These are phyloP conservation scores for Sceloporus undulatus DNA, from an alignment of 2,113 vertebrate species.

Conservation along the genomic window DNA sequence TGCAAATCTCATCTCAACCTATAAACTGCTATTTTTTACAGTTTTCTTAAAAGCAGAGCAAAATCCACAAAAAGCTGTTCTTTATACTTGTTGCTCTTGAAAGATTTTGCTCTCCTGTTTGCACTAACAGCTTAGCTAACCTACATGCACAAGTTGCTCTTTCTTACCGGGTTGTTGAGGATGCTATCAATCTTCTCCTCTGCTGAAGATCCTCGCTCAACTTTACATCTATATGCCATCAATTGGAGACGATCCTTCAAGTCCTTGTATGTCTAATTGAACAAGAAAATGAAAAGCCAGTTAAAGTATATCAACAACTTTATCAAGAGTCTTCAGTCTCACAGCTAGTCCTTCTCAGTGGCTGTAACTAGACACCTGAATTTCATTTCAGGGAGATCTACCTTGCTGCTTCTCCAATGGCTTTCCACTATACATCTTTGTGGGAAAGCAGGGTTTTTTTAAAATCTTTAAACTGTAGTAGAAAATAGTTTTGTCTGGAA, in stretches of 20 bases:
- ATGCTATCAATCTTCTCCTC: conserved; percentile 88
- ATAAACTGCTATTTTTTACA: too few relatives aligned
- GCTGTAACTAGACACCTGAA: background rate
- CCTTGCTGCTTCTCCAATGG: background rate
- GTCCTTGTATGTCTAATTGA: conserved; percentile 87
- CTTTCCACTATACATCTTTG: background rate
- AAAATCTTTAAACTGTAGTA: background rate
- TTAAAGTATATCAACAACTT: conserved; percentile 20
- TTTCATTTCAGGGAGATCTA: background rate
- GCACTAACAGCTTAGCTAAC: background rate
- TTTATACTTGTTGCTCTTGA: background rate
- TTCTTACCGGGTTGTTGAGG: conserved; percentile 87
- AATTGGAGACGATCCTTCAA: conserved; percentile 93
- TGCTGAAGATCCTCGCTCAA: conserved; percentile 86
- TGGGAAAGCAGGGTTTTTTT: background rate
- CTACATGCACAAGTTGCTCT: background rate
- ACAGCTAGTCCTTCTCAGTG: background rate
- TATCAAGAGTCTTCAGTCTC: background rate
- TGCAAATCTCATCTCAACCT: too few relatives aligned
- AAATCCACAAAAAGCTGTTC: background rate
- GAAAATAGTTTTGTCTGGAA: background rate
- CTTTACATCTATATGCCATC: conserved; percentile 85
- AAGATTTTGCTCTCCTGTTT: background rate
- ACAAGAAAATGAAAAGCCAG: conserved; percentile 56
- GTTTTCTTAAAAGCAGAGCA: background rate